These are phyloP conservation scores for Brienomyrus brachyistius DNA, from an alignment of 2,113 vertebrate species.

Conservation along the genomic window DNA sequence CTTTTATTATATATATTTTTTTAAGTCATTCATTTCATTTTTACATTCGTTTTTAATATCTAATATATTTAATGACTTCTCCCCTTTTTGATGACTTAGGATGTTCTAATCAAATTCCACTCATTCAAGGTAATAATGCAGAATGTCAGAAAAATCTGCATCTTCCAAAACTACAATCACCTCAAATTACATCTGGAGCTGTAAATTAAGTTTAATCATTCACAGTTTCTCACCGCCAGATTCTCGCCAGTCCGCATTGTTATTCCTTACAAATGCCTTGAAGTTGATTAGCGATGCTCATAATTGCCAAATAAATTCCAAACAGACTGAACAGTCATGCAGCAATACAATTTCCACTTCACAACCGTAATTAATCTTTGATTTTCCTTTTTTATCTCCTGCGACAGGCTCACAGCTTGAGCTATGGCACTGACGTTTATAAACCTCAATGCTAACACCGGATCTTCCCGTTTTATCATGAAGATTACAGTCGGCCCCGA, in stretches of 20 bases:
- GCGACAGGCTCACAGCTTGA: background rate
- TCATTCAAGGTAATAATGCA: background rate
- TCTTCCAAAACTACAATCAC: background rate
- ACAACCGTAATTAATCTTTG: conserved; percentile 7
- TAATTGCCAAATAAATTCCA: conserved; percentile 1
- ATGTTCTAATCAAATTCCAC: background rate
- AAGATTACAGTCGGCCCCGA: background rate
- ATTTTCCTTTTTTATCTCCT: background rate
- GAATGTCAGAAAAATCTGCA: conserved; percentile 1
- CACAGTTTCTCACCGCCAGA: background rate
- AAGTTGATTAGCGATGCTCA: conserved; percentile 12
- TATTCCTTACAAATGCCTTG: background rate
- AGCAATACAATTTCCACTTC: background rate
- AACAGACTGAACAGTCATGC: background rate
- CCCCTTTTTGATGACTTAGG: background rate
- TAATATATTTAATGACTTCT: background rate
- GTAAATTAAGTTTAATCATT: background rate
- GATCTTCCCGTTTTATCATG: background rate
- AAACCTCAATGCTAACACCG: background rate
- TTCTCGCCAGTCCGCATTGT: background rate
- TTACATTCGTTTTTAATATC: background rate
- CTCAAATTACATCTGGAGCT: background rate
- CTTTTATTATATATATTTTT: background rate
- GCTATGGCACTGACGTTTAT: background rate
- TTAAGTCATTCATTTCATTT: background rate